Evolutionary conservation across 2,797 vertebrate genomes (phyloP), one percentile per base, ranked within the genome.

Genomic region (Sebastes umbrosus): DNA sequence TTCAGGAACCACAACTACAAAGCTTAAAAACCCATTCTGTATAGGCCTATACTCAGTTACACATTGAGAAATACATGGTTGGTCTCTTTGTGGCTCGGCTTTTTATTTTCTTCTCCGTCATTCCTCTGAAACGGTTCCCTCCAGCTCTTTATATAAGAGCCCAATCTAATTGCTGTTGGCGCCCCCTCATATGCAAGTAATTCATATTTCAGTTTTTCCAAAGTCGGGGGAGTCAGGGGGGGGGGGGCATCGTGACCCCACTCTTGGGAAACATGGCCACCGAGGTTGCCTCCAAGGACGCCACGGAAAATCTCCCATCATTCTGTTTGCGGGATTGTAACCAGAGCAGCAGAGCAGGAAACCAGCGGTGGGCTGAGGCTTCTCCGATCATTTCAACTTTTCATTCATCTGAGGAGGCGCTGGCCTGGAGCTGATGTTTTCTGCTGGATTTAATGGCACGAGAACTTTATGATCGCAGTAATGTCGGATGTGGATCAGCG

Each of bases 231-330:
- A 7, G 75, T 12, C 36, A 0, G 2, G 57, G 54, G 66, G 54
- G 66, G 54, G 3, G 70, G n/a, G 73, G 84, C 82, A 80, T 59
- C 58, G 74, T 85, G 89, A 90, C 79, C 83, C 80, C 2, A 68
- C 72, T 90, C 80, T 83, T 83, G 84, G 90, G 87, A 91, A 87
- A 86, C 79, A 77, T 69, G 82, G 82, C 69, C 62, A 73, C 67
- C 75, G 91, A 87, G 87, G 75, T 86, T 90, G 75, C 73, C 64
- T 89, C 85, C 69, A 74, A 82, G 66, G 79, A 90, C 6, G 65
- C 77, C 80, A 82, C 59, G 89, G 90, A 93, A 95, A 94, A 80
- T 92, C 82, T 91, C 79, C 81, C 79, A 85, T 82, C 82, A 88
- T 93, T 79, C 77, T 73, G 31, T 82, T 69, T 80, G 80, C 52